Evolutionary conservation across 2,888 invertebrate species (phyloP).

Genomic region (Cepaea hortensis): DNA sequence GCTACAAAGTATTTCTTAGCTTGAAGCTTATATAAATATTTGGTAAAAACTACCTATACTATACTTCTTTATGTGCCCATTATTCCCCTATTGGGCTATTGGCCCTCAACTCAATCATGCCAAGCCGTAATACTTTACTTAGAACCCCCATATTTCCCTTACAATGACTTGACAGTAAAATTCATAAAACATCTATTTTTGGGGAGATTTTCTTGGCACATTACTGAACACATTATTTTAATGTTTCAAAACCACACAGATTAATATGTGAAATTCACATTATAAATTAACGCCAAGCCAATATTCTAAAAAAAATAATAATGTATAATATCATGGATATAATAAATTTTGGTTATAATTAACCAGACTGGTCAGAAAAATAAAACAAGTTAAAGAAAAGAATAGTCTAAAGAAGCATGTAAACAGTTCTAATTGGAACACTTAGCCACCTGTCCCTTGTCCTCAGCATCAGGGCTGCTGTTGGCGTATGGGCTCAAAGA

Average conservation of each 20-base stretch:
- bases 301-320: neutral
- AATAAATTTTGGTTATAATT: neutral
- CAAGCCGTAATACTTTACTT: too few species aligned
- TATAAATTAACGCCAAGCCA: neutral
- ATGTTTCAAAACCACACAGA: too few species aligned
- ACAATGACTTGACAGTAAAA: too few species aligned
- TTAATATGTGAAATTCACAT: neutral
- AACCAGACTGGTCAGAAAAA: neutral
- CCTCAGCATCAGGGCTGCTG: conserved; percentile 39
- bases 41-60: too few species aligned
- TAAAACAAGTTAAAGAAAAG: neutral
- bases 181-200: too few species aligned
- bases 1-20: too few species aligned
- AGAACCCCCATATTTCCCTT: too few species aligned
- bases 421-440: neutral
- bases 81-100: too few species aligned
- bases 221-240: neutral
- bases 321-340: neutral
- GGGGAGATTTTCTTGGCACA: too few species aligned
- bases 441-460: conserved; percentile 18
- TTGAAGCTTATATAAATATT: too few species aligned
- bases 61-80: too few species aligned
- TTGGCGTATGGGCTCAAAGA: conserved; percentile 29
- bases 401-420: neutral
- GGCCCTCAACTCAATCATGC: too few species aligned